phyloP scores from a whole-genome alignment of 2,888 invertebrate species.

The Lobophora halterata region DNA sequence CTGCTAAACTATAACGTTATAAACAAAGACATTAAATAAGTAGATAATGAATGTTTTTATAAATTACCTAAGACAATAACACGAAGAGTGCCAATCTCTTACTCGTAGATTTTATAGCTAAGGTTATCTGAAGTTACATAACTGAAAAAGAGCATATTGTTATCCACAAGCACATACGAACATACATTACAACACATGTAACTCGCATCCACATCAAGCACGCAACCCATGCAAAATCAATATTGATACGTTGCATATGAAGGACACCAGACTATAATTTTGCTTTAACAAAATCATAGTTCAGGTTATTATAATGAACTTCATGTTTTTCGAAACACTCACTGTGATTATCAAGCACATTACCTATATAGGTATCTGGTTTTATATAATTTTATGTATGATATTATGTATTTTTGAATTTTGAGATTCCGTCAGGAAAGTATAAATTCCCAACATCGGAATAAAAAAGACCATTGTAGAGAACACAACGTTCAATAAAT shows the following conservation, averaged over 20 bases:
- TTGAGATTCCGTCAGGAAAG: slow-evolving; percentile 7
- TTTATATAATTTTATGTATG: background rate
- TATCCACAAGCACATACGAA: slow-evolving; percentile 26
- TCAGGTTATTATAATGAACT: slow-evolving; percentile 1
- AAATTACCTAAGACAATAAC: slow-evolving; percentile 2
- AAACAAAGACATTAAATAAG: slow-evolving; percentile 2
- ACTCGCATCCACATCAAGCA: slow-evolving; percentile 26
- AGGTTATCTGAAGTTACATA: slow-evolving; percentile 20
- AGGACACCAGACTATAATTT: slow-evolving; percentile 13
- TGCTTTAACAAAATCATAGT: no score
- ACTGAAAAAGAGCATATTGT: slow-evolving; percentile 18
- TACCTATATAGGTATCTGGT: background rate
- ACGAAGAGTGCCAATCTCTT: slow-evolving; percentile 27
- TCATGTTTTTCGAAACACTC: slow-evolving; percentile 7
- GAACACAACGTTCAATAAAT: no score
- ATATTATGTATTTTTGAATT: background rate
- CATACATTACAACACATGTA: slow-evolving; percentile 18
- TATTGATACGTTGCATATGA: slow-evolving; percentile 24
- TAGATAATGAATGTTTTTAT: slow-evolving; percentile 5
- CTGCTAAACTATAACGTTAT: slow-evolving; percentile 5
- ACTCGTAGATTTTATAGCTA: slow-evolving; percentile 6
- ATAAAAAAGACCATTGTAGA: no score
- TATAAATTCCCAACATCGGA: no score
- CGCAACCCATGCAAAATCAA: slow-evolving; percentile 31
- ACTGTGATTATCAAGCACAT: slow-evolving; percentile 13